These are phyloP conservation scores for Crioceris asparagi DNA, from an alignment of 2,888 invertebrate species.

Conservation along the genomic window DNA sequence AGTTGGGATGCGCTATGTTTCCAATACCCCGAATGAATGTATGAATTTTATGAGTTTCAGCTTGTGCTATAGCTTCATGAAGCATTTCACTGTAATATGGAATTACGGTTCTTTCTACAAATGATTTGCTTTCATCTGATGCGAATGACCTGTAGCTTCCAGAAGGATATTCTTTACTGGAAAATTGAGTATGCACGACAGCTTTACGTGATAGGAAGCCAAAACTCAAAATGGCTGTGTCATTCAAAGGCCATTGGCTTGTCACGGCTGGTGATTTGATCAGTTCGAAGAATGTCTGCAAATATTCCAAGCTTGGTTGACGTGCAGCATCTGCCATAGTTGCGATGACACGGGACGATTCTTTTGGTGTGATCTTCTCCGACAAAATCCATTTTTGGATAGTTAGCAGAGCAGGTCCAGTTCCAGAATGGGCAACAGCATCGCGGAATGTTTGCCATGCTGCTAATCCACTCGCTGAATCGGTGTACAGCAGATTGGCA, in stretches of 20 bases:
- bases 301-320: constrained; percentile 52
- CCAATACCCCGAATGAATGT: constrained; percentile 55
- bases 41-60: constrained; percentile 47
- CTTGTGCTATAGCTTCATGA: constrained; percentile 42
- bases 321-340: constrained; percentile 44
- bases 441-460: constrained; percentile 56
- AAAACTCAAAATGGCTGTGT: constrained; percentile 47
- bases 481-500: constrained; percentile 42
- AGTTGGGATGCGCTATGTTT: constrained; percentile 50
- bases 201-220: constrained; percentile 47
- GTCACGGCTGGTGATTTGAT: constrained; percentile 44
- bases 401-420: constrained; percentile 53
- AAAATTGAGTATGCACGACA: constrained; percentile 43
- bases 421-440: constrained; percentile 55
- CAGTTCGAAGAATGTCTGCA: constrained; percentile 50
- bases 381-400: constrained; percentile 49
- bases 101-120: constrained; percentile 46
- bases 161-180: constrained; percentile 51
- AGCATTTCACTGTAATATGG: constrained; percentile 48
- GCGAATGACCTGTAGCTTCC: constrained; percentile 52
- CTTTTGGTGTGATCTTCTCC: constrained; percentile 40
- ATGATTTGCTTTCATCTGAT: constrained; percentile 39
- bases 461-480: constrained; percentile 30
- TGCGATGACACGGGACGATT: constrained; percentile 50
- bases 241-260: constrained; percentile 43